phyloP scores from a whole-genome alignment of 2,797 vertebrate species.

The Acanthopagrus latus region DNA sequence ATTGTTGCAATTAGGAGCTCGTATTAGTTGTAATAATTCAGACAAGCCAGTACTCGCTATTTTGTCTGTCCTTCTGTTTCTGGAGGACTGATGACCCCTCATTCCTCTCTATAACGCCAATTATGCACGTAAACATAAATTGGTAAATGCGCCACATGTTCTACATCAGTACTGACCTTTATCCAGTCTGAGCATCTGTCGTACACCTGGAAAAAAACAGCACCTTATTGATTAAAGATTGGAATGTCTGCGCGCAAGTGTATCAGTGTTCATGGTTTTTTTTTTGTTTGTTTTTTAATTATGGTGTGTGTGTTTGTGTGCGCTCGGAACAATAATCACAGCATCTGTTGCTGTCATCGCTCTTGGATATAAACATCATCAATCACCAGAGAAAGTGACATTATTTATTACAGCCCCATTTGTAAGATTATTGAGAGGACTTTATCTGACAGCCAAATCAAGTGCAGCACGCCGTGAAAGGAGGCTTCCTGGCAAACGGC shows the following conservation, averaged over 20 bases:
- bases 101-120: too few relatives aligned
- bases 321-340: slow-evolving; percentile 48
- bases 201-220: slow-evolving; percentile 1
- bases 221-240: background rate
- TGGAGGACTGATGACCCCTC: background rate
- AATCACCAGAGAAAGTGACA: slow-evolving; percentile 63
- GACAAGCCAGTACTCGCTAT: background rate
- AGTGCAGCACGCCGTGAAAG: slow-evolving; percentile 2
- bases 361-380: slow-evolving; percentile 75
- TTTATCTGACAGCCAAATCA: slow-evolving; percentile 41
- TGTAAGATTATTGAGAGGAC: slow-evolving; percentile 58
- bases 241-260: background rate
- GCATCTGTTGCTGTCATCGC: slow-evolving; percentile 71
- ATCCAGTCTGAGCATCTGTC: background rate
- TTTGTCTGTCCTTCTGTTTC: background rate
- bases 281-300: background rate
- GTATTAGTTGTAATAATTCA: background rate
- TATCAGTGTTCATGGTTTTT: too few relatives aligned
- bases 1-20: slow-evolving; percentile 9
- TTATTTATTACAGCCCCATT: slow-evolving; percentile 53
- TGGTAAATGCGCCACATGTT: background rate
- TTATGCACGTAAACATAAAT: background rate
- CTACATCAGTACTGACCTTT: background rate
- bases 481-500: slow-evolving; percentile 25
- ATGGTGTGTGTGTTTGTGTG: slow-evolving; percentile 6